Evolutionary conservation across 1,140 invertebrate species (phyloP), one percentile per base, ranked within the genome.

Genomic region (Bursaphelenchus mucronatus): DNA sequence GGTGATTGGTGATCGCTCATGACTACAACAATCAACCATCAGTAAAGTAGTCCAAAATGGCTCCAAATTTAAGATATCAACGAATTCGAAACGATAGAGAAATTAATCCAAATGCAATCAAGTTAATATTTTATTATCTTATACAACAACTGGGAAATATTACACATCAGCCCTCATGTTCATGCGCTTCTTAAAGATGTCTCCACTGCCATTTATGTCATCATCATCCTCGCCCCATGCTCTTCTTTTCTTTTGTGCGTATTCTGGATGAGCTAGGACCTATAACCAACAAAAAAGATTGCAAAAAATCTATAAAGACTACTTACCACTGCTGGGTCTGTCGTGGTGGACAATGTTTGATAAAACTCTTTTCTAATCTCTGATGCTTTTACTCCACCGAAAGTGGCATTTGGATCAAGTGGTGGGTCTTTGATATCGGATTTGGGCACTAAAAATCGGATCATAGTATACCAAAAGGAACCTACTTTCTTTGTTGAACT

Each of bases 361-460:
- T 79, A 79, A 41, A 79, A 57, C 53, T 79, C 77, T 59, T 76
- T 77, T 54, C 79, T 81, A 10, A 79, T 66, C 59, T 79, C 77
- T 39, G 76, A 65, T 7, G 77, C 76, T 41, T 66, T 63, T 40
- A 71, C 66, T 10, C 62, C 74, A 10, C 78, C 77, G 49, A 79
- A 64, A 45, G 58, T 71, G 19, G 65, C 68, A 51, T 63, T 73
- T 17, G 76, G 67, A 44, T 77, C 75, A 30, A 71, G 41, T 5
- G 50, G 40, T 30, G 30, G 30, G 30, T 80, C 76, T 10, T 69
- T 66, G 17, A 54, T 40, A 15, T 65, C 61, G 11, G 68, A 66
- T 71, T 63, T 76, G 4, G 73, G 65, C 15, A 64, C 73, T 78
- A 41, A 68, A 73, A 73, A 50, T 30, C 43, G 52, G 67, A 70